Evolutionary conservation across 2,797 vertebrate genomes (phyloP).

Genomic region (Rhinichthys osculus): DNA sequence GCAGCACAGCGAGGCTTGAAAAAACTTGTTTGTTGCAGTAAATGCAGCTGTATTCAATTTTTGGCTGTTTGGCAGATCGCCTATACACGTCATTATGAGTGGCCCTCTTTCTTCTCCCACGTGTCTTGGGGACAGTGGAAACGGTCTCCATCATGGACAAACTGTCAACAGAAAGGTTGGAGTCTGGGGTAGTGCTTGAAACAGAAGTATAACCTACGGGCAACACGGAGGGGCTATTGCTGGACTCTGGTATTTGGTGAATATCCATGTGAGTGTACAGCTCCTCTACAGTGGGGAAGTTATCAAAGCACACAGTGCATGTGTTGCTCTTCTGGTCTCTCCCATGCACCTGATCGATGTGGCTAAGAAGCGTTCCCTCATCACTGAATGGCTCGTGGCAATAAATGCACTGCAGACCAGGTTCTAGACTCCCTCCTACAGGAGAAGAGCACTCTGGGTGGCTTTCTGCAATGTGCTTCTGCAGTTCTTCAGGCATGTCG

Average conservation of each 20-base stretch:
- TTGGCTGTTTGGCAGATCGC: slow-evolving; percentile 90
- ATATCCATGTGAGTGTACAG: slow-evolving; percentile 97
- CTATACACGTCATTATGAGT: slow-evolving; percentile 88
- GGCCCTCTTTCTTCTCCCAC: slow-evolving; percentile 90
- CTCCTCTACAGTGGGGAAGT: slow-evolving; percentile 93
- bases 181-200: slow-evolving; percentile 98
- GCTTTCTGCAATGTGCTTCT: slow-evolving; percentile 97
- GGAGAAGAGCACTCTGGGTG: slow-evolving; percentile 97
- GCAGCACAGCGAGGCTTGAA: slow-evolving; percentile 94
- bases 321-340: slow-evolving; percentile 89
- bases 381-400: slow-evolving; percentile 97
- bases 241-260: slow-evolving; percentile 96
- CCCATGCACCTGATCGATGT: slow-evolving; percentile 93
- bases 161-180: slow-evolving; percentile 97
- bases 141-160: slow-evolving; percentile 93
- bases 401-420: slow-evolving; percentile 94
- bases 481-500: slow-evolving; percentile 96
- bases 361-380: slow-evolving; percentile 90
- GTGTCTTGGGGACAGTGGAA: slow-evolving; percentile 88
- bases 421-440: slow-evolving; percentile 84
- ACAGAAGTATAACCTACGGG: slow-evolving; percentile 97
- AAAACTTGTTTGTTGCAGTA: slow-evolving; percentile 98
- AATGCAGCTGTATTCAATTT: slow-evolving; percentile 96
- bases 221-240: slow-evolving; percentile 95
- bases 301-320: slow-evolving; percentile 94